Evolutionary conservation across 2,113 vertebrate species (phyloP).

Genomic region (Oostethus manadensis): DNA sequence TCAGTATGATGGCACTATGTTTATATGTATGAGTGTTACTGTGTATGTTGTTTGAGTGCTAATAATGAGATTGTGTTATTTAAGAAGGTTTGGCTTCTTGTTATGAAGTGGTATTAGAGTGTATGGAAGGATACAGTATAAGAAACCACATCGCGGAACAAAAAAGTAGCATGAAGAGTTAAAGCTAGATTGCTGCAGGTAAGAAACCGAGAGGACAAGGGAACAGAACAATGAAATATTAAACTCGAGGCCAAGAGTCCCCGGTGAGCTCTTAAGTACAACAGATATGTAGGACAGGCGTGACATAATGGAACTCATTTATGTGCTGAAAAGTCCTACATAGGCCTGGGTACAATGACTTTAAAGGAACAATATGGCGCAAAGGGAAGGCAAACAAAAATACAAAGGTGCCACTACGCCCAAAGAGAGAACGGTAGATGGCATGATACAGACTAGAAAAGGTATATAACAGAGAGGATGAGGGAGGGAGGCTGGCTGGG

Average conservation of each 20-base stretch:
- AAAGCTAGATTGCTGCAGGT: constrained; percentile 29
- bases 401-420: constrained; percentile 26
- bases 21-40: no score
- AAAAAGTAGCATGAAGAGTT: constrained; percentile 17
- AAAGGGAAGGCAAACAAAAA: constrained; percentile 11
- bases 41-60: no score
- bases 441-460: constrained; percentile 40
- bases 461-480: background rate
- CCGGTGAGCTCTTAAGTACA: constrained; percentile 24
- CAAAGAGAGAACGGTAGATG: constrained; percentile 25
- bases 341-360: constrained; percentile 16
- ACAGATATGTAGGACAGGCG: constrained; percentile 36
- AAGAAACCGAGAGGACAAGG: constrained; percentile 25
- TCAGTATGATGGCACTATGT: no score
- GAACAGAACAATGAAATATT: constrained; percentile 29
- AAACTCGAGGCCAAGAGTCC: constrained; percentile 23
- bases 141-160: constrained; percentile 19
- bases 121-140: constrained; percentile 20
- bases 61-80: constrained; percentile 20
- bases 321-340: constrained; percentile 12
- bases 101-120: constrained; percentile 3
- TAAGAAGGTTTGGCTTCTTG: constrained; percentile 13
- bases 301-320: constrained; percentile 39
- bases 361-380: constrained; percentile 6
- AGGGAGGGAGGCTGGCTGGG: constrained; percentile 33